phyloP scores from a whole-genome alignment of 2,113 vertebrate genomes.

The Tonatia bakeri region DNA sequence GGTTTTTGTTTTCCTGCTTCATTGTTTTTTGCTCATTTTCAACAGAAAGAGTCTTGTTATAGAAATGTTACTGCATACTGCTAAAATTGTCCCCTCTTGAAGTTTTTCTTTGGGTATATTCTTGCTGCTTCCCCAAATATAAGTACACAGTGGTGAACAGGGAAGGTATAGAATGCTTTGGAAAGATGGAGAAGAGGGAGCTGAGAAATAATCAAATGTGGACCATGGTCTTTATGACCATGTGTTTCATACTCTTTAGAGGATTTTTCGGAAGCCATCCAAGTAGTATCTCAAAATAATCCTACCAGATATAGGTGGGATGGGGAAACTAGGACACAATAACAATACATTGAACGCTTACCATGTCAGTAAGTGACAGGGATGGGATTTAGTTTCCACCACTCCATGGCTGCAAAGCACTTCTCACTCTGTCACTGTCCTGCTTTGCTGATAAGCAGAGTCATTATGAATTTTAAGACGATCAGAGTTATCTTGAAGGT shows the following conservation, averaged over 20 bases:
- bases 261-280: not conserved
- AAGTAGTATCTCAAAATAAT: not conserved
- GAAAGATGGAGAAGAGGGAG: not conserved
- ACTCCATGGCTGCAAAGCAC: fast-evolving
- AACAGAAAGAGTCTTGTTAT: not conserved
- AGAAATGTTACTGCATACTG: not conserved
- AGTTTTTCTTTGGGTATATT: not conserved
- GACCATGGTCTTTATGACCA: not conserved
- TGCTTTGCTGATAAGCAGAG: not conserved
- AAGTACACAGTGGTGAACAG: not conserved
- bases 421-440: not conserved
- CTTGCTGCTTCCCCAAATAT: not conserved
- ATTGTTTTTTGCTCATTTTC: not conserved
- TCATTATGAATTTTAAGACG: constrained; percentile 45
- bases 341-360: not conserved
- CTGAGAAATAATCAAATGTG: not conserved
- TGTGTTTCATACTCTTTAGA: not conserved
- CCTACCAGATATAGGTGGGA: not conserved
- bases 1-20: not conserved
- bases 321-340: not conserved
- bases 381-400: not conserved
- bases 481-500: constrained; percentile 17
- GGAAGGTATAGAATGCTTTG: not conserved
- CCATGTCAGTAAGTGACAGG: not conserved
- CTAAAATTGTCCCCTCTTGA: not conserved